Conservation (phyloP, 35 echinoderm and acorn worm species). For the Stichopus chloronotus region DNA sequence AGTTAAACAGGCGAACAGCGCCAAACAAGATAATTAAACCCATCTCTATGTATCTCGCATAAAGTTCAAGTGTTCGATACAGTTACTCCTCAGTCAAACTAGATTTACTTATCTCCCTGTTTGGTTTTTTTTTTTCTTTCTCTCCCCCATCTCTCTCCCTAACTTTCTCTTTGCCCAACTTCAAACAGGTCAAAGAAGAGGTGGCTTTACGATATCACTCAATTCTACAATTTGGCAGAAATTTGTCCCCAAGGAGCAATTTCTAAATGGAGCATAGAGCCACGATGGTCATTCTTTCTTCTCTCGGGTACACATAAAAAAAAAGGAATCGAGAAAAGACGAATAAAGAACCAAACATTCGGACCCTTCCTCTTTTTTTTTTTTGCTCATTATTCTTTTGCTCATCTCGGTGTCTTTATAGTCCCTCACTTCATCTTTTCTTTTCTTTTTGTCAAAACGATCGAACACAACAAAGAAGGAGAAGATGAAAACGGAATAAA, state of each 20-base stretch:
- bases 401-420: constrained; percentile 6
- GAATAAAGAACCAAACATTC: neutral
- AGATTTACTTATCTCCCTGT: constrained; percentile 29
- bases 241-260: constrained; percentile 55
- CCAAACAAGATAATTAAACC: constrained; percentile 25
- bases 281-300: constrained; percentile 37
- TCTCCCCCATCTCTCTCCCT: neutral
- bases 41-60: constrained; percentile 49
- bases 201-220: constrained; percentile 18
- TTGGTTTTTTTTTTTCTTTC: neutral
- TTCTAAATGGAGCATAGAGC: constrained; percentile 54
- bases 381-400: neutral
- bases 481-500: neutral
- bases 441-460: neutral
- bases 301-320: neutral
- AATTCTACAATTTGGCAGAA: constrained; percentile 12
- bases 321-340: neutral
- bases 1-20: constrained; percentile 42
- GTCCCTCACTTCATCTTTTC: neutral
- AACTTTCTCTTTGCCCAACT: constrained; percentile 22
- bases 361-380: constrained; percentile 4
- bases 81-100: constrained; percentile 24
- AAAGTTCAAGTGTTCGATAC: constrained; percentile 59
- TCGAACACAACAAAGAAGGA: neutral
- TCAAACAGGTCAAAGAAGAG: constrained; percentile 47